Evolutionary conservation across 2,113 vertebrate species (phyloP), one percentile per base, ranked within the genome.

Genomic region (Antennarius striatus): DNA sequence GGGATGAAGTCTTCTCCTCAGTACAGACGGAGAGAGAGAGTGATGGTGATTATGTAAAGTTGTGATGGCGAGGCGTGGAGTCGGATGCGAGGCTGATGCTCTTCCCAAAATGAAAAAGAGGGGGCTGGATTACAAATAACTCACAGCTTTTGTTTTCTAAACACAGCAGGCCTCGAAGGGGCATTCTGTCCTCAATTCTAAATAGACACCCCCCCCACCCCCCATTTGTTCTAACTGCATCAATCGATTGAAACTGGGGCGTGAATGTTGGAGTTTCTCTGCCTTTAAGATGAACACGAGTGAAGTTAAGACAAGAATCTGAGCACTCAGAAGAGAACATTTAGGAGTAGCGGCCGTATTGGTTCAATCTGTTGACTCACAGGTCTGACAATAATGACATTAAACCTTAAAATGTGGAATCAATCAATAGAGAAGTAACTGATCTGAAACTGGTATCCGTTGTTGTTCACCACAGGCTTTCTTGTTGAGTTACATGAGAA

Each of bases 61-160:
- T 70, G 59, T 56, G 65, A 42, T 50, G 40, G 60, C 56, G 50
- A 66, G 40, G 49, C 42, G 55, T 45, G 17, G 53, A 76, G 76
- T 60, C 71, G 70, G 82, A 74, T 76, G 74, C 47, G 3, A 68
- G 48, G 56, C 79, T 56, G 17, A 69, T 69, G 69, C 78, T 62
- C 82, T 64, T 73, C 76, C 76, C 17, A 42, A 83, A 87, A 83
- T 79, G 85, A 81, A 77, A 78, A 71, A 49, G 29, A 66, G 53
- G 76, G 54, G 73, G 86, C 32, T 70, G 83, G 73, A 84, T 71
- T 46, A 63, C 59, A 87, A 86, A 75, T 51, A 68, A 71, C 63
- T 68, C 63, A 29, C 62, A 73, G 73, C 80, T 75, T 85, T 81
- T 74, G 75, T 85, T 89, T 80, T 81, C 58, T 71, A 68, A 82